Percentiles rank a stretch among this genome's conserved stretches.
These are phyloP conservation scores for Equus quagga DNA, from an alignment of 2,113 vertebrate species.

Conservation along the genomic window DNA sequence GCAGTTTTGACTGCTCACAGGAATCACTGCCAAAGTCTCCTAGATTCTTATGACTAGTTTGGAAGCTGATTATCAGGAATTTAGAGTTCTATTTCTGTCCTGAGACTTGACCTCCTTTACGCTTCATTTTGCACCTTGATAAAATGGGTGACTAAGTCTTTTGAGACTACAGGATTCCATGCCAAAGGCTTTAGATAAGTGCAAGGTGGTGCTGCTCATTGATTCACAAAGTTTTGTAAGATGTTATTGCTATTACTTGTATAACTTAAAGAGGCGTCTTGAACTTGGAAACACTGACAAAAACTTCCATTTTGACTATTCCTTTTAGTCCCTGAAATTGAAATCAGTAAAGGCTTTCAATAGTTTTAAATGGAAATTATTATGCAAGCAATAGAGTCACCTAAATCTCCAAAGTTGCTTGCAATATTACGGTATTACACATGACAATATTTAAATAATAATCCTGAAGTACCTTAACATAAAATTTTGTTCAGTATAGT, in stretches of 20 bases:
- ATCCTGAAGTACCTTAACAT: neutral
- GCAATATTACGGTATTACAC: neutral
- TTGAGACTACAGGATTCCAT: neutral
- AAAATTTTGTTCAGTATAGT: neutral
- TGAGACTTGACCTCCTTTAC: neutral
- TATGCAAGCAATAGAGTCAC: neutral
- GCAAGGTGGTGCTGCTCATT: neutral
- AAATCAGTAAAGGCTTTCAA: neutral
- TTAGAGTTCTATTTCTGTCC: constrained; percentile 37
- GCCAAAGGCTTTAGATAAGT: neutral
- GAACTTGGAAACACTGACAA: neutral
- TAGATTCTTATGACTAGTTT: constrained; percentile 35
- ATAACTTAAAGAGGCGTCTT: neutral
- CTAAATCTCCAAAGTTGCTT: neutral
- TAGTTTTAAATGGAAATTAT: neutral
- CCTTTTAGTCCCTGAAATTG: neutral
- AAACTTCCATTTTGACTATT: neutral
- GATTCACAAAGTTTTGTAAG: neutral
- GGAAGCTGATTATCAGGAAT: constrained; percentile 51
- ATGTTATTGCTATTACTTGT: neutral
- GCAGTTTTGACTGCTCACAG: neutral
- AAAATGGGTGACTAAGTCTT: neutral
- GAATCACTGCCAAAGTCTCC: constrained; percentile 43
- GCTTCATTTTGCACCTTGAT: constrained; percentile 47
- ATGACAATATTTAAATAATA: neutral